Conservation (phyloP, 2,797 vertebrate species). For the Heteromormyrus szaboi region DNA sequence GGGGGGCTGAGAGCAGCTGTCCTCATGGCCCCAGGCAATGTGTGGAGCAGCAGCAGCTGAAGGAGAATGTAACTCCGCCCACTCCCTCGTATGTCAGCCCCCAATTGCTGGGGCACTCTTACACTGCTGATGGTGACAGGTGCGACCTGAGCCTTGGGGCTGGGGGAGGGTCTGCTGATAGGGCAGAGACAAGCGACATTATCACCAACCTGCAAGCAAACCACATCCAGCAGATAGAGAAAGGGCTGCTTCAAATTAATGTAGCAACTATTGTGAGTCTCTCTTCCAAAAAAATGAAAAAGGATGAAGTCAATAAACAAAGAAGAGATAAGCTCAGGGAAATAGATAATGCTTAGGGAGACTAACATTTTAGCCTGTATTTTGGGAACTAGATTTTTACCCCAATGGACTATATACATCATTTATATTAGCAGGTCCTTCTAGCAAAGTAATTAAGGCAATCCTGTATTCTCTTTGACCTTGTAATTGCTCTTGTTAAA, state of each 20-base stretch:
- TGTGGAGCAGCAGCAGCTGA: background rate
- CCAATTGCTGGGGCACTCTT: background rate
- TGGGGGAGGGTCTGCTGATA: background rate
- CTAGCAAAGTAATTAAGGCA: background rate
- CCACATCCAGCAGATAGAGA: background rate
- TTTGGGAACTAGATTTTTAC: background rate
- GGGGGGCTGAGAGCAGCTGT: background rate
- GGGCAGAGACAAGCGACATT: background rate
- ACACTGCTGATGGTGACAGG: background rate
- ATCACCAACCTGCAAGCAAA: background rate
- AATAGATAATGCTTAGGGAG: background rate
- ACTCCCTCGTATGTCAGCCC: background rate
- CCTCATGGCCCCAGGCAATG: background rate
- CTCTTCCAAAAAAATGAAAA: background rate
- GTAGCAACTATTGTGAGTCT: background rate
- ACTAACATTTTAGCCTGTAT: background rate
- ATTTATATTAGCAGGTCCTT: background rate
- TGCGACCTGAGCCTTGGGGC: background rate
- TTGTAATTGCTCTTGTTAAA: slow-evolving; percentile 10
- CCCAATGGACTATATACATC: background rate
- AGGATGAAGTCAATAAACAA: background rate
- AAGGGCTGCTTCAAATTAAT: background rate
- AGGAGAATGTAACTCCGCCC: background rate
- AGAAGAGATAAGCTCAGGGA: background rate
- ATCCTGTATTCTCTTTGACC: background rate